Conservation (phyloP, 2,888 invertebrate species). For the Caradrina clavipalpis region DNA sequence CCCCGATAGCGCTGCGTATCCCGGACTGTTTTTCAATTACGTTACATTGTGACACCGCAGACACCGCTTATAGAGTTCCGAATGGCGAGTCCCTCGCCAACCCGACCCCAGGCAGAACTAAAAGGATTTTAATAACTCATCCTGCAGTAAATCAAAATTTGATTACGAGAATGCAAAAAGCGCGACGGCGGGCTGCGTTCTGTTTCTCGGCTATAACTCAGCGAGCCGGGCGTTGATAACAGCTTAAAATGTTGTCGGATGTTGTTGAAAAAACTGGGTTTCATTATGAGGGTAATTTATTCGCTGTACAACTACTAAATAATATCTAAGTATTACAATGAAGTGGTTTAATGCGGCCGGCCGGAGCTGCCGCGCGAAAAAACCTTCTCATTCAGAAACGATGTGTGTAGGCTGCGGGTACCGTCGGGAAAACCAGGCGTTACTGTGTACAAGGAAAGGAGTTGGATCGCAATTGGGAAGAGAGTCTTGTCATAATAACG, state of each 20-base stretch:
- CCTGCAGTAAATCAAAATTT: slow-evolving; percentile 85
- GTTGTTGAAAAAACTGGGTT: slow-evolving; percentile 76
- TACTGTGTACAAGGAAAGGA: neutral
- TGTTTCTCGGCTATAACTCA: slow-evolving; percentile 75
- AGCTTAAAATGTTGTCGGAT: slow-evolving; percentile 80
- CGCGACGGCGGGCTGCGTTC: slow-evolving; percentile 51
- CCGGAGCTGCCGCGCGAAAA: slow-evolving; percentile 67
- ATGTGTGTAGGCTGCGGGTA: slow-evolving; percentile 68
- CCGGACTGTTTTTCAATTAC: slow-evolving; percentile 71
- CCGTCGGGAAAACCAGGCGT: slow-evolving; percentile 25
- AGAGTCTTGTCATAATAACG: too few relatives aligned
- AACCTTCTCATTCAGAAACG: slow-evolving; percentile 74
- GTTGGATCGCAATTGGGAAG: neutral
- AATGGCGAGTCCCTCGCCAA: slow-evolving; percentile 59
- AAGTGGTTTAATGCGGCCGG: slow-evolving; percentile 77
- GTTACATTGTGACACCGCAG: slow-evolving; percentile 75
- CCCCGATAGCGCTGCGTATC: slow-evolving; percentile 55
- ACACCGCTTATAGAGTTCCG: slow-evolving; percentile 63
- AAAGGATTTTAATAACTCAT: slow-evolving; percentile 81
- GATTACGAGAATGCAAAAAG: slow-evolving; percentile 83
- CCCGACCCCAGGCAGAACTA: slow-evolving; percentile 68
- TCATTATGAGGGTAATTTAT: slow-evolving; percentile 80
- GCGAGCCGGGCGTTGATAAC: slow-evolving; percentile 76
- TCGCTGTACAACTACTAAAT: slow-evolving; percentile 79
- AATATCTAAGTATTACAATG: slow-evolving; percentile 85